phyloP scores from a whole-genome alignment of 2,888 invertebrate species.

The Brachylomia viminalis region DNA sequence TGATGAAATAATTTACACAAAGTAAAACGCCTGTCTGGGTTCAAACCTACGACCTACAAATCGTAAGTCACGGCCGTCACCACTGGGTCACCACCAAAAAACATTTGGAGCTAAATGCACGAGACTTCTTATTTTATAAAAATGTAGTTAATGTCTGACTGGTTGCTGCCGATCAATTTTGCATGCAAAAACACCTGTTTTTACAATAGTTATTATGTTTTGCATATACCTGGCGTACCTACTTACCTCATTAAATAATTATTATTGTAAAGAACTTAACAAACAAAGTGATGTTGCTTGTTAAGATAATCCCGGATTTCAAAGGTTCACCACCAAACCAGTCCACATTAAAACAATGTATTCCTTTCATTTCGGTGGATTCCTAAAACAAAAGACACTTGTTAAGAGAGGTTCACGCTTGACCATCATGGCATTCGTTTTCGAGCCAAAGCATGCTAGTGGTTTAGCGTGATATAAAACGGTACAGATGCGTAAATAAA shows the following conservation, averaged over 20 bases:
- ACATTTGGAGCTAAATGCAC: not conserved
- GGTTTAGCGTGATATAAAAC: not conserved
- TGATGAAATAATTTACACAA: no score
- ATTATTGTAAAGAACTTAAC: not conserved
- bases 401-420: not conserved
- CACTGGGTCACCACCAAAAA: no score
- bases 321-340: no score
- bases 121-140: not conserved
- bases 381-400: not conserved
- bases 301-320: not conserved
- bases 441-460: not conserved
- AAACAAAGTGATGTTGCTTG: not conserved
- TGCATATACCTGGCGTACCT: not conserved
- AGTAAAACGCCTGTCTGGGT: no score
- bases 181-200: constrained; percentile 1
- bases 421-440: not conserved
- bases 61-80: no score
- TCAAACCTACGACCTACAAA: no score
- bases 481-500: not conserved
- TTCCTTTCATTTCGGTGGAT: not conserved
- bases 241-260: not conserved
- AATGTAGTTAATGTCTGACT: not conserved
- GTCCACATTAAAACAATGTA: no score
- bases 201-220: constrained; percentile 1
- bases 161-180: not conserved